These are phyloP conservation scores for Steinernema carpocapsae DNA, from an alignment of 2,888 invertebrate genomes.

Conservation along the genomic window DNA sequence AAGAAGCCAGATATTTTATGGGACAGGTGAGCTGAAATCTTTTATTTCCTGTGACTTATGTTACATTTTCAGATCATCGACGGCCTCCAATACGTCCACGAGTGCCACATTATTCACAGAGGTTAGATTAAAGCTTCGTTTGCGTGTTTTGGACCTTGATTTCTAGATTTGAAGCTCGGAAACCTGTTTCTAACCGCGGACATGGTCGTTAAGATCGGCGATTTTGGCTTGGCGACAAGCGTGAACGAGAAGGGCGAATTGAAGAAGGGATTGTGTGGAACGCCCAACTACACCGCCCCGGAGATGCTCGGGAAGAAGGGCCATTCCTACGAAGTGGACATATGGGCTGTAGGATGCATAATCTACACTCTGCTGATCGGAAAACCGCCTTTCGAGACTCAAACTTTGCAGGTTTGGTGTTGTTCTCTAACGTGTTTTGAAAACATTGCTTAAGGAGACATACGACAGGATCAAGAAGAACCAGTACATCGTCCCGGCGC, in stretches of 20 bases:
- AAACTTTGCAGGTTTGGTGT: slow-evolving; percentile 76
- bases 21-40: slow-evolving; percentile 77
- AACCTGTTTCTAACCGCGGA: slow-evolving; percentile 95
- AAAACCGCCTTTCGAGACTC: slow-evolving; percentile 98
- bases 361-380: slow-evolving; percentile 90
- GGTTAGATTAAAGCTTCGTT: background rate
- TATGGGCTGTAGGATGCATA: slow-evolving; percentile 86
- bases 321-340: slow-evolving; percentile 96
- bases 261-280: slow-evolving; percentile 93
- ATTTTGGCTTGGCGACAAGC: slow-evolving; percentile 94
- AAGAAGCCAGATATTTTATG: slow-evolving; percentile 94
- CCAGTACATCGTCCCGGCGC: slow-evolving; percentile 79
- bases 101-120: slow-evolving; percentile 89
- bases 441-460: slow-evolving; percentile 77
- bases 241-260: slow-evolving; percentile 86
- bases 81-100: slow-evolving; percentile 90
- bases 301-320: slow-evolving; percentile 95
- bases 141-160: background rate
- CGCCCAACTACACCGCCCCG: slow-evolving; percentile 97
- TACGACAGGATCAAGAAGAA: slow-evolving; percentile 92
- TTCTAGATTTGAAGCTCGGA: slow-evolving; percentile 87
- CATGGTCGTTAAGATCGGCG: slow-evolving; percentile 85
- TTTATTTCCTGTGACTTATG: background rate
- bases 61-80: slow-evolving; percentile 72
- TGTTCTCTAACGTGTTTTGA: background rate